phyloP scores from a whole-genome alignment of 2,113 vertebrate species.

The Rhizomys pruinosus region DNA sequence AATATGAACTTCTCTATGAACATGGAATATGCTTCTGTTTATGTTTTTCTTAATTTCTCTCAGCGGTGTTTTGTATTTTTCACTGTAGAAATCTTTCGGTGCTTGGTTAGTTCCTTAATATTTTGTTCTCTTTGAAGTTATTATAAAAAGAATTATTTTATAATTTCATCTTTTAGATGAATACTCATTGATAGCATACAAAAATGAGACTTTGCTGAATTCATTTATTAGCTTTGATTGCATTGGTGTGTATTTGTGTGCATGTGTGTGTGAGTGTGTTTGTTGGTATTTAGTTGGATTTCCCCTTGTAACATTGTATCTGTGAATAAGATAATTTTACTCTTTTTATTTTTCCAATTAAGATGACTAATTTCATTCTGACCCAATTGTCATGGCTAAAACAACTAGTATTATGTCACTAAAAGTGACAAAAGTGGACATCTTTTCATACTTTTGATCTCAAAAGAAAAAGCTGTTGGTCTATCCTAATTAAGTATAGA shows the following conservation, averaged over 20 bases:
- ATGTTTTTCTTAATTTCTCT: background rate
- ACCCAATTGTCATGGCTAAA: background rate
- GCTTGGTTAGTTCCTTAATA: background rate
- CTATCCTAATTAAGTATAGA: background rate
- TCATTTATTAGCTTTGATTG: background rate
- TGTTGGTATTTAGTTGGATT: background rate
- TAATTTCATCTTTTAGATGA: background rate
- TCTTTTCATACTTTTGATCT: background rate
- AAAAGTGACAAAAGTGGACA: background rate
- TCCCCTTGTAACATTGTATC: background rate
- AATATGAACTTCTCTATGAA: background rate
- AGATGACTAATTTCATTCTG: background rate
- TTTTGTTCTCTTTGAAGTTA: background rate
- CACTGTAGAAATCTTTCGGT: background rate
- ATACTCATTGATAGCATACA: background rate
- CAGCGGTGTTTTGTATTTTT: background rate
- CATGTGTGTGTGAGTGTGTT: background rate
- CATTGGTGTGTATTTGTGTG: background rate
- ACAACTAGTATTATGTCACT: background rate
- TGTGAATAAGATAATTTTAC: background rate
- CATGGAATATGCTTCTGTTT: background rate
- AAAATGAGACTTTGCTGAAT: background rate
- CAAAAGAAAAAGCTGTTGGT: background rate
- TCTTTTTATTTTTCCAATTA: background rate
- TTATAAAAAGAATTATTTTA: background rate